phyloP scores from a whole-genome alignment of 2,113 vertebrate genomes.

The Heterotilapia buettikoferi region DNA sequence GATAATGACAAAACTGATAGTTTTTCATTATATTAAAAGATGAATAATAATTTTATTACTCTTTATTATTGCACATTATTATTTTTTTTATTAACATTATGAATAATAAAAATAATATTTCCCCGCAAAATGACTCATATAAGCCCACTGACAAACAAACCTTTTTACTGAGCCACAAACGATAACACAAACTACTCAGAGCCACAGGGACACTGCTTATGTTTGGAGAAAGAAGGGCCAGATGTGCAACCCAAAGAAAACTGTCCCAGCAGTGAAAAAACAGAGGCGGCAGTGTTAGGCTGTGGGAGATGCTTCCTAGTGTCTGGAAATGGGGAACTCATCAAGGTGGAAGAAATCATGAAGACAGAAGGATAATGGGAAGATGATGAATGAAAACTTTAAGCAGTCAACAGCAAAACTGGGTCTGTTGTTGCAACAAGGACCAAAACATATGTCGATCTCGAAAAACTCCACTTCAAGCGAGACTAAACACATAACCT shows the following conservation, averaged over 20 bases:
- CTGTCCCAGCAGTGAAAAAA: not conserved
- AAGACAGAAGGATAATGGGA: not conserved
- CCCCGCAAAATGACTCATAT: not conserved
- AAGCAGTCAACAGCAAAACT: not conserved
- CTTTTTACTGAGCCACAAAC: not conserved
- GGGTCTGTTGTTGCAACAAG: not conserved
- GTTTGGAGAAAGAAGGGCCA: not conserved
- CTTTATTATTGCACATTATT: not conserved
- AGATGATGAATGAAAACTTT: not conserved
- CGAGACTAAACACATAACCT: not conserved
- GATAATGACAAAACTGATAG: not conserved
- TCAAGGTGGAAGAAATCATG: not conserved
- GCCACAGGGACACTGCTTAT: not conserved
- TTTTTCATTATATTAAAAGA: not conserved
- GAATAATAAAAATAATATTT: not conserved
- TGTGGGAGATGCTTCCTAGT: not conserved
- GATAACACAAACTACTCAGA: not conserved
- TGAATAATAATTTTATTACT: fast-evolving
- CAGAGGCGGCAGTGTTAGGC: not conserved
- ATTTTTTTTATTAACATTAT: not conserved
- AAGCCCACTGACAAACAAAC: not conserved
- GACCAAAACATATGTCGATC: not conserved
- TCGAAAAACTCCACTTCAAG: not conserved
- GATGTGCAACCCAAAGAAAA: not conserved
- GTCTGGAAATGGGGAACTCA: not conserved